phyloP scores from a whole-genome alignment of 2,113 vertebrate genomes.

The Picathartes gymnocephalus region DNA sequence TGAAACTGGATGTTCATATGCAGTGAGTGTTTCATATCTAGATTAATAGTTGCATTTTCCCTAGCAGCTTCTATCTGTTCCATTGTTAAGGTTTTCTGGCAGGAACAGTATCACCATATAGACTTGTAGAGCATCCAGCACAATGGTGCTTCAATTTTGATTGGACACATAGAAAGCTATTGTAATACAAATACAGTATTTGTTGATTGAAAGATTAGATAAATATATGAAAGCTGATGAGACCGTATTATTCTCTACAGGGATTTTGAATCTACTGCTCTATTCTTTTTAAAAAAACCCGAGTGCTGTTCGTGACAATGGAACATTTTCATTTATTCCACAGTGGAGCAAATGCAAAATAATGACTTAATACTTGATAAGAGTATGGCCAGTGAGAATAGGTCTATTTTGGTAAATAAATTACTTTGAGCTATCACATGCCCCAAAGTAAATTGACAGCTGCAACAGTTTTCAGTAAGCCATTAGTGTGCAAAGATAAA shows the following conservation, averaged over 20 bases:
- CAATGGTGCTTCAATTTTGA: not conserved
- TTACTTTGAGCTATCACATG: slow-evolving; percentile 34
- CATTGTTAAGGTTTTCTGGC: not conserved
- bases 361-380: slow-evolving; percentile 37
- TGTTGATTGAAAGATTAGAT: slow-evolving; percentile 23
- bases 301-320: not conserved
- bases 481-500: slow-evolving; percentile 54
- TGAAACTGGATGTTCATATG: not conserved
- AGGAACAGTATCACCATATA: not conserved
- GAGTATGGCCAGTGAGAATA: not conserved
- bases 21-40: not conserved
- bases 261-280: not conserved
- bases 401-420: slow-evolving; percentile 44
- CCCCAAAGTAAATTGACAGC: slow-evolving; percentile 18
- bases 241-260: not conserved
- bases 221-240: not conserved
- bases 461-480: slow-evolving; percentile 34
- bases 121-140: not conserved
- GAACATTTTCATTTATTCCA: slow-evolving; percentile 32
- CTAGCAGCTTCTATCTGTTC: not conserved
- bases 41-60: not conserved
- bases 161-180: slow-evolving; percentile 4
- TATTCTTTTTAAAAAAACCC: not conserved
- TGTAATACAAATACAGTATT: slow-evolving; percentile 15
- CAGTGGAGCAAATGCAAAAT: slow-evolving; percentile 3